phyloP scores from a whole-genome alignment of 2,888 invertebrate genomes.

The Brachynemurus nebulosus region DNA sequence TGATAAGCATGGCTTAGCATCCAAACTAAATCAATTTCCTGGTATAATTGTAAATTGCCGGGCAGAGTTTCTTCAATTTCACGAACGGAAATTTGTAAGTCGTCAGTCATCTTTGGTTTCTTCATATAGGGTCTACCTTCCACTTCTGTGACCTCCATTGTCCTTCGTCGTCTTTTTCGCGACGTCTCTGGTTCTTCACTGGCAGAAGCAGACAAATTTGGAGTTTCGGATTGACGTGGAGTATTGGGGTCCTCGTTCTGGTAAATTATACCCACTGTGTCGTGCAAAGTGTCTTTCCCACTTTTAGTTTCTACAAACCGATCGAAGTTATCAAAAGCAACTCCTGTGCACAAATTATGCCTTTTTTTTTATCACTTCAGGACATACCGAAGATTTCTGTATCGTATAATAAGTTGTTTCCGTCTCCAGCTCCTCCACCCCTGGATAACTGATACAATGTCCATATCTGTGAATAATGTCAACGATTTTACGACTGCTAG shows the following conservation, averaged over 20 bases:
- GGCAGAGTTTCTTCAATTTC: too few relatives aligned
- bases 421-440: slow-evolving; percentile 13
- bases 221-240: too few relatives aligned
- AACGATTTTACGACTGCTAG: slow-evolving; percentile 17
- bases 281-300: slow-evolving; percentile 22
- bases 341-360: slow-evolving; percentile 18
- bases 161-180: slow-evolving; percentile 16
- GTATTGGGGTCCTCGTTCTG: slow-evolving; percentile 14
- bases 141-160: slow-evolving; percentile 10
- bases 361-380: slow-evolving; percentile 16
- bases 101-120: slow-evolving; percentile 16
- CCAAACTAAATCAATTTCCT: slow-evolving; percentile 8
- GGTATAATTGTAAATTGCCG: too few relatives aligned
- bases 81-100: slow-evolving; percentile 13
- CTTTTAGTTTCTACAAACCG: slow-evolving; percentile 22
- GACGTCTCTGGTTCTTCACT: slow-evolving; percentile 11
- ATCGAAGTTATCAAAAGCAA: slow-evolving; percentile 17
- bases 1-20: not conserved
- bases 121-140: slow-evolving; percentile 12
- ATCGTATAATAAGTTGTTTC: slow-evolving; percentile 14
- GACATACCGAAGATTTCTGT: slow-evolving; percentile 17
- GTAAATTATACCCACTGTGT: slow-evolving; percentile 11
- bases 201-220: slow-evolving; percentile 12
- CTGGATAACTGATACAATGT: slow-evolving; percentile 16
- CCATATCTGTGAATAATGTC: too few relatives aligned